Conservation (phyloP, 2,888 invertebrate species). For the Pseudoips prasinana region DNA sequence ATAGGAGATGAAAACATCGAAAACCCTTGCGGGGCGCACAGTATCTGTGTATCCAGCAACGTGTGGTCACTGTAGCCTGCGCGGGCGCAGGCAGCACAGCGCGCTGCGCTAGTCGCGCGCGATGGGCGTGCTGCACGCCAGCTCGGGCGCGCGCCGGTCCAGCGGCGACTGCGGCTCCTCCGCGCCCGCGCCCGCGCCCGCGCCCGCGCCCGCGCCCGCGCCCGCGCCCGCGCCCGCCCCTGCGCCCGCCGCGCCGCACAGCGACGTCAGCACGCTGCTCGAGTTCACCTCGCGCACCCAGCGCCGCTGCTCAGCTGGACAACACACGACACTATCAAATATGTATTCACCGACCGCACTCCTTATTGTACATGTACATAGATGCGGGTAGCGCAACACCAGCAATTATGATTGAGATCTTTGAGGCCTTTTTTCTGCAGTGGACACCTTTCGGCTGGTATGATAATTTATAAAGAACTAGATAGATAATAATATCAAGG, state of each 20-base stretch:
- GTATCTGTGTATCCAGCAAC: no score
- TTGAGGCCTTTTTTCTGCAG: no score
- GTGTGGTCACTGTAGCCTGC: no score
- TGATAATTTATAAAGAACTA: constrained; percentile 7
- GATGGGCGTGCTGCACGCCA: constrained; percentile 72
- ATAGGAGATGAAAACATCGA: no score
- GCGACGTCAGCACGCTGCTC: constrained; percentile 62
- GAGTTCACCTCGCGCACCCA: constrained; percentile 71
- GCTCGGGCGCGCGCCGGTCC: constrained; percentile 43
- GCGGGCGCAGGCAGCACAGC: constrained; percentile 4
- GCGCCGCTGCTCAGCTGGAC: constrained; percentile 73
- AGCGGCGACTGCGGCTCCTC: constrained; percentile 27
- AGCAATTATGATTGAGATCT: no score
- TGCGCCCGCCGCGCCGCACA: constrained; percentile 40
- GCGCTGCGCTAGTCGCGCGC: constrained; percentile 49
- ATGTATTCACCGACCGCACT: not conserved
- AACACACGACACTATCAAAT: constrained; percentile 17
- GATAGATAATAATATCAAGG: no score
- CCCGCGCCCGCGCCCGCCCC: constrained; percentile 9
- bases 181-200: constrained; percentile 11
- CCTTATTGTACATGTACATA: no score
- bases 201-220: constrained; percentile 13
- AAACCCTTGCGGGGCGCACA: no score
- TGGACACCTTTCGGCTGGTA: no score
- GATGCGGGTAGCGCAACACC: not conserved